A percentile compares a stretch with the other conserved stretches of the same genome.
These are phyloP conservation scores for Sus scrofa DNA, from an alignment of 2,113 vertebrate species.

Conservation along the genomic window T2T-Sscrofa CM000812.6:262023501-262024000, in stretches of 20 bases:
- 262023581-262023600: too few relatives aligned
- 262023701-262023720: too few relatives aligned
- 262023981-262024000: not conserved
- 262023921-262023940: not conserved
- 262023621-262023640: too few relatives aligned
- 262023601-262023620: too few relatives aligned
- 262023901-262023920: conserved; percentile 35
- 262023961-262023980: conserved; percentile 13
- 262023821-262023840: not conserved
- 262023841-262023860: not conserved
- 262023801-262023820: not conserved
- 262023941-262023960: not conserved
- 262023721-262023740: too few relatives aligned
- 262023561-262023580: too few relatives aligned
- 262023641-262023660: too few relatives aligned
- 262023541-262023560: not conserved
- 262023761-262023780: not conserved
- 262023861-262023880: conserved; percentile 50
- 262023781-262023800: not conserved
- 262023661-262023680: too few relatives aligned
- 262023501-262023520: not conserved
- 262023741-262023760: not conserved
- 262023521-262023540: not conserved
- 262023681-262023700: too few relatives aligned
- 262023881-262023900: conserved; percentile 59